Evolutionary conservation across 2,797 vertebrate species (phyloP).

Genomic region (Halcyon leucocephala): DNA sequence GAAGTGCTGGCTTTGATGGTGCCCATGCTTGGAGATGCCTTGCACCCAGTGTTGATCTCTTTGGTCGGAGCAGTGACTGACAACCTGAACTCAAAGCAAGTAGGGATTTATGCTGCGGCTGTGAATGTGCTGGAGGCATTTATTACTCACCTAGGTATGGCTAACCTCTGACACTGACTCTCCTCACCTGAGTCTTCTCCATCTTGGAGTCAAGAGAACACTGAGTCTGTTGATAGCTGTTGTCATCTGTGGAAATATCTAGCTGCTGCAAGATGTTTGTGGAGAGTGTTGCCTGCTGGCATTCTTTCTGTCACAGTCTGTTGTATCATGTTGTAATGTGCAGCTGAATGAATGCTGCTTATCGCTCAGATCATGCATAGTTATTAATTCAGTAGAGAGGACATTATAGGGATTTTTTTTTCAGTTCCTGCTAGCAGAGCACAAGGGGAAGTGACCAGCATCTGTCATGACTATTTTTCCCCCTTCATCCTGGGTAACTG

Average conservation of each 20-base stretch:
- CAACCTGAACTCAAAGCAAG: conserved; percentile 77
- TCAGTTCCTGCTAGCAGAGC: not conserved
- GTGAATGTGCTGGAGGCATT: conserved; percentile 38
- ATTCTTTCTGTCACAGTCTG: not conserved
- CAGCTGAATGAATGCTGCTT: not conserved
- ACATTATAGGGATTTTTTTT: not conserved
- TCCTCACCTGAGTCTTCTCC: not conserved
- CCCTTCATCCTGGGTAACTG: not conserved
- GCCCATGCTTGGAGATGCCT: conserved; percentile 47
- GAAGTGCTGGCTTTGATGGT: conserved; percentile 53
- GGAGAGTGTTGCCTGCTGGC: not conserved
- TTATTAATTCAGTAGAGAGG: not conserved
- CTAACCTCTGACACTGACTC: not conserved
- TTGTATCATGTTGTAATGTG: not conserved
- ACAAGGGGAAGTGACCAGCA: not conserved
- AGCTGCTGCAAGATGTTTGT: not conserved
- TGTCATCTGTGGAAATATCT: not conserved
- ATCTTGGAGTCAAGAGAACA: not conserved
- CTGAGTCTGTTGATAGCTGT: not conserved
- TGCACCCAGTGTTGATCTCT: conserved; percentile 64
- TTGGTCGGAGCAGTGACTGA: conserved; percentile 56
- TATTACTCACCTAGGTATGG: conserved; percentile 70
- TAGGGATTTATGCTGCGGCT: conserved; percentile 60
- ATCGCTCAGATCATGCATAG: not conserved
- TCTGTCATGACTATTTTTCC: not conserved